Evolutionary conservation across 2,888 invertebrate species (phyloP), one percentile per base, ranked within the genome.

Genomic region (Ceratothoa steindachneri): DNA sequence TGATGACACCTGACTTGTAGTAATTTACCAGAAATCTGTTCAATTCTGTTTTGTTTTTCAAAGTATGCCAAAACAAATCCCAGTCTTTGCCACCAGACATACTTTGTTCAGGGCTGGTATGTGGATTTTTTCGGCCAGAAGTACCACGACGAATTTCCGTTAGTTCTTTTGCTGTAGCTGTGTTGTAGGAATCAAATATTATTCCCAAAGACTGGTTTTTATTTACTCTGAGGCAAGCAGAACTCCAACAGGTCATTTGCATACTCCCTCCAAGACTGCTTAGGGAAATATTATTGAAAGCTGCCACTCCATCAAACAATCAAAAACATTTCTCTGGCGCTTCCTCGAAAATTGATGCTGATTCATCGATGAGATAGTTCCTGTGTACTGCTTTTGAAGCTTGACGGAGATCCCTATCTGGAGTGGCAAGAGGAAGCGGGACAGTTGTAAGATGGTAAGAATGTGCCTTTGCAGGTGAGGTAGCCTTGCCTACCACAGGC

Each of bases 331-430:
- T 69, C 27, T 41, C 15, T 52, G 69, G 69, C 27, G 69, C 41
- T 7, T 69, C 27, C 27, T 51, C 52, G 24, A 28, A 31, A 27
- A 69, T 51, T 41, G 69, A 27, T 51, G 12, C 24, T 2, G 68
- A 30, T 41, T 68, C 31, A 22, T 30, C 31, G 31, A 68, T 68
- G 31, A 68, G 30, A 41, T 68, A 41, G 41, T 68, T 30, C 68
- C 0, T 41, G 19, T 51, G 51, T 51, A 51, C n/a, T 69, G 52
- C 69, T 52, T 69, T 69, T 31, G 69, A 69, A 27, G 51, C 69
- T 51, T 69, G 41, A 51, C 69, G 31, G 24, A 69, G 22, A 28
- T 69, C 52, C 24, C 51, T 69, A 31, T 69, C 69, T 69, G 31
- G 7, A 22, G 51, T 69, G 27, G 69, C 12, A 41, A 69, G 69